Percentiles rank a stretch among this genome's conserved stretches.
phyloP scores from a whole-genome alignment of 2,113 vertebrate genomes.

The Aythya baeri region DNA sequence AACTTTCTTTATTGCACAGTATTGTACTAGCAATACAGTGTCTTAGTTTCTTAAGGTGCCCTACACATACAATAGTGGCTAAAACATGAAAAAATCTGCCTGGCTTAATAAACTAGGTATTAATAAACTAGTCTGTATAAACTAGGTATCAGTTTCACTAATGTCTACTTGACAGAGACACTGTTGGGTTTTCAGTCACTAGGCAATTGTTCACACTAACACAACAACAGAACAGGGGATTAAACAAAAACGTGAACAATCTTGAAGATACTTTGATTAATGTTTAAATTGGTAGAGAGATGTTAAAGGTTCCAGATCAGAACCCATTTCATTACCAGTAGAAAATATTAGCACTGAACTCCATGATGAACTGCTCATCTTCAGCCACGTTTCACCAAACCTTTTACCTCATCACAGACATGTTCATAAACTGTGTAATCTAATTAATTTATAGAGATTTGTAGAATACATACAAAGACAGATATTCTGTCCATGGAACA shows the following conservation, averaged over 20 bases:
- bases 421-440: not conserved
- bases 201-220: not conserved
- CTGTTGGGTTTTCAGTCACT: not conserved
- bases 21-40: not conserved
- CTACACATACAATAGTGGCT: not conserved
- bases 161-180: not conserved
- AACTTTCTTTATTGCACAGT: not conserved
- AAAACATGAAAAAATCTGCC: not conserved
- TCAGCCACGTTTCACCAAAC: not conserved
- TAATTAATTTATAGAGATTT: not conserved
- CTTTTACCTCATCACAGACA: not conserved
- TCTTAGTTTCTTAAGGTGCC: not conserved
- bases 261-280: not conserved
- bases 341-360: not conserved
- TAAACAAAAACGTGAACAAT: not conserved
- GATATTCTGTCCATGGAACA: not conserved
- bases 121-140: not conserved
- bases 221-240: not conserved
- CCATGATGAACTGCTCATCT: not conserved
- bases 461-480: not conserved
- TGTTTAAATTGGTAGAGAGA: not conserved
- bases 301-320: not conserved
- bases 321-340: not conserved
- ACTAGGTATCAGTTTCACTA: no score
- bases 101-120: no score